Base-by-base conservation (phyloP, 2,113 vertebrate genomes). In the Aix galericulata region DNA sequence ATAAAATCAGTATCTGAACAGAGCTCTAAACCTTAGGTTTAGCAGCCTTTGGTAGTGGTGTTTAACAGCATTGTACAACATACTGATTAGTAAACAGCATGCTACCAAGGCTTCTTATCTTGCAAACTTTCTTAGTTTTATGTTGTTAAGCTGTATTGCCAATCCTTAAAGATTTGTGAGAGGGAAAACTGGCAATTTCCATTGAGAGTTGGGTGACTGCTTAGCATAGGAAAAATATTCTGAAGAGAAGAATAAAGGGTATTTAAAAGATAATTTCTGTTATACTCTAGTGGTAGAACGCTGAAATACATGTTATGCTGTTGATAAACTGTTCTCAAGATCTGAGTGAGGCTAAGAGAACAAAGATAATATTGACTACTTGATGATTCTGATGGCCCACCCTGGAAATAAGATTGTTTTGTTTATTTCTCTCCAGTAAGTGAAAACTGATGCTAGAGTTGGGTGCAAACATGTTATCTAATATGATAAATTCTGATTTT, bases 161-260 rank as follows among this genome's bases (percentile, higher is more conserved):
- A 56, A 64, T 67, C n/a, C 69, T 67, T 18, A 29, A 59, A 7
- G 13, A 71, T 27, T 42, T 66, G 5, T 6, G 9, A 66, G 15
- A 63, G 3, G 3, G 4, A 52, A 95, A 77, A 21, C 0, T 6
- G 44, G 4, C 3, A 23, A 52, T 78, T 87, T 86, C 36, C 14
- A 25, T 2, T 55, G 31, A 50, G 5, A 75, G 5, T 1, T 55
- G 3, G 9, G 11, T 26, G 17, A 78, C 71, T 63, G 3, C 1
- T 71, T 34, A 60, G 9, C 9, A 42, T 4, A 60, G 22, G 20
- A 53, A 89, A 67, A 86, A 46, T 34, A 73, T 9, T 46, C 23
- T 63, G 1, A 2, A 1, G 7, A 64, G 20, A 50, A 75, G 22
- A 77, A 50, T 36, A 66, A 10, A 10, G 2, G 9, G 1, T 58